Conservation (phyloP, 1,140 invertebrate species). For the Cydia strobilella region DNA sequence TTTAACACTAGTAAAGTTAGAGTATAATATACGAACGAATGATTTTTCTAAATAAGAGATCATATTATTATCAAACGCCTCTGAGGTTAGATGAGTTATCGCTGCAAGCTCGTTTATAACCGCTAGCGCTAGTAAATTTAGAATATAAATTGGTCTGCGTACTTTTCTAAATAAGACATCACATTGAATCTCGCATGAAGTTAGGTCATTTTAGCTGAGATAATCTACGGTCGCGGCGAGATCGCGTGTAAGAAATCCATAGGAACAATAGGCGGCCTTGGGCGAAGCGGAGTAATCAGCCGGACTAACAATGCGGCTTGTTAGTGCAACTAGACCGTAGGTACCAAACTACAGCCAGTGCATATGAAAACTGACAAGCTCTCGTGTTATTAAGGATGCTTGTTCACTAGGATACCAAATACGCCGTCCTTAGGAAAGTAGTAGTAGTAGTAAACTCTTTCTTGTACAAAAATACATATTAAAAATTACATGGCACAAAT, state of each 20-base stretch:
- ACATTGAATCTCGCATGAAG: constrained; percentile 41
- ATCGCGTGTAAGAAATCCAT: constrained; percentile 71
- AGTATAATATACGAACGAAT: not conserved
- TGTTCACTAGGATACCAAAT: not conserved
- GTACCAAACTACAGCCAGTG: not conserved
- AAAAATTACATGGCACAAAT: too few species aligned
- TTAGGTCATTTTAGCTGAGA: constrained; percentile 41
- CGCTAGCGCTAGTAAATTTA: too few species aligned
- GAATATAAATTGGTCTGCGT: too few species aligned
- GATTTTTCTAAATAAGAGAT: not conserved
- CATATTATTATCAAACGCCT: too few species aligned
- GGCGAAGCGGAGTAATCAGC: constrained; percentile 67
- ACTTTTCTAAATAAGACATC: constrained; percentile 36
- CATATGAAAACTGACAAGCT: not conserved
- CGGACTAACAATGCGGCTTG: constrained; percentile 47
- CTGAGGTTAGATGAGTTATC: not conserved
- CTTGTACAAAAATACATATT: too few species aligned
- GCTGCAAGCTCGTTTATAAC: not conserved
- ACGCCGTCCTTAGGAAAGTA: not conserved
- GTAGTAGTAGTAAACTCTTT: too few species aligned
- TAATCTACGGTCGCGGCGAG: constrained; percentile 54
- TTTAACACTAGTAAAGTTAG: not conserved
- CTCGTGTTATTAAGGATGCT: not conserved
- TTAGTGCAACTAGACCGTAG: constrained; percentile 28
- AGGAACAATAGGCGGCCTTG: constrained; percentile 74